Conservation (phyloP, 2,797 vertebrate genomes). For the Melanotaenia trifasciata region DNA sequence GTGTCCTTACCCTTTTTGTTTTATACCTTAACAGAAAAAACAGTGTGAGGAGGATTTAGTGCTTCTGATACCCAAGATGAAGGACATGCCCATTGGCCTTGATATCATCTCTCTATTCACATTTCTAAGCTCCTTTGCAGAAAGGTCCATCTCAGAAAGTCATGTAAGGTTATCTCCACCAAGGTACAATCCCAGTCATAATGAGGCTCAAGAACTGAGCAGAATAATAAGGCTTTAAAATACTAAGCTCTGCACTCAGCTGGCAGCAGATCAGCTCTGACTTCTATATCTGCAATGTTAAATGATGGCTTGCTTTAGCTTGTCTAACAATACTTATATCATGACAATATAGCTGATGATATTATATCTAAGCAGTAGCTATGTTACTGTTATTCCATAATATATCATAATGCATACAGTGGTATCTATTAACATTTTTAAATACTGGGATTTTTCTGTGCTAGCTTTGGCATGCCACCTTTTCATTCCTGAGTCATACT, state of each 20-base stretch:
- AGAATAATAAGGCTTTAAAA: constrained; percentile 58
- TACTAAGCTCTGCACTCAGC: constrained; percentile 52
- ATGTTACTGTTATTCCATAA: constrained; percentile 8
- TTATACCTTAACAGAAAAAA: constrained; percentile 12
- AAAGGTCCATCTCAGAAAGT: constrained; percentile 64
- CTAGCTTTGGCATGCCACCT: constrained; percentile 16
- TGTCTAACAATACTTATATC: constrained; percentile 41
- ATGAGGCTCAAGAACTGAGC: constrained; percentile 59
- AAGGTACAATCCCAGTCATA: constrained; percentile 62
- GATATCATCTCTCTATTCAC: constrained; percentile 48
- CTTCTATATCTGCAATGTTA: constrained; percentile 41
- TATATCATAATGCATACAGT: background rate
- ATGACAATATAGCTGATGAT: constrained; percentile 30
- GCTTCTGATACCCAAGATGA: constrained; percentile 31
- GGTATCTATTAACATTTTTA: constrained; percentile 1
- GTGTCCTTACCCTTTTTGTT: background rate
- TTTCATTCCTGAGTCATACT: constrained; percentile 40
- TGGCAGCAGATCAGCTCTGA: constrained; percentile 46
- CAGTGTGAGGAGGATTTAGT: constrained; percentile 17
- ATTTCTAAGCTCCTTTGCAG: constrained; percentile 50
- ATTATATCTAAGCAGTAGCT: constrained; percentile 24
- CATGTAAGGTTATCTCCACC: constrained; percentile 71
- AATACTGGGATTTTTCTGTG: background rate
- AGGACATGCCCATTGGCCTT: constrained; percentile 38
- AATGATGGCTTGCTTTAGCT: constrained; percentile 50